Conservation (phyloP, 1,140 invertebrate genomes). For the Brachionus asplanchnoidis region DNA sequence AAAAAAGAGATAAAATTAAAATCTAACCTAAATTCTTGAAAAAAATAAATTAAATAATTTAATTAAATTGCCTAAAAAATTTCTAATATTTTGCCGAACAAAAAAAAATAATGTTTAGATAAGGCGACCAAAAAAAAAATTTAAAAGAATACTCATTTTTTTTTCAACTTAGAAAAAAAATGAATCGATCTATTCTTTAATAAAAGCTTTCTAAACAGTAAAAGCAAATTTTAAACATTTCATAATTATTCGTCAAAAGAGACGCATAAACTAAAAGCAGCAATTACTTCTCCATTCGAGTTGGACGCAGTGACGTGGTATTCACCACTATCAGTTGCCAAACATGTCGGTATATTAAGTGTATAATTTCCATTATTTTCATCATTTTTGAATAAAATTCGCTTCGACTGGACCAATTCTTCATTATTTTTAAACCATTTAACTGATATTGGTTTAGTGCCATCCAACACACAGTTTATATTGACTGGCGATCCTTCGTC, state of each 20-base stretch:
- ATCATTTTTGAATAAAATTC: not conserved
- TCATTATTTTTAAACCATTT: constrained; percentile 30
- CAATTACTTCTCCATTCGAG: constrained; percentile 35
- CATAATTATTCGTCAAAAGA: constrained; percentile 10
- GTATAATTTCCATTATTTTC: not conserved
- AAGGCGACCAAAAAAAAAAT: not conserved
- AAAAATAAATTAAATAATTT: constrained; percentile 2
- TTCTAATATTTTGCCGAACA: not conserved
- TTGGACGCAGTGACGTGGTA: constrained; percentile 14
- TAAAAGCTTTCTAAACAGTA: not conserved
- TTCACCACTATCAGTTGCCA: constrained; percentile 38
- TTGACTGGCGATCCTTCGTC: not conserved
- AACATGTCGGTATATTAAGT: not conserved
- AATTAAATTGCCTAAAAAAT: not conserved
- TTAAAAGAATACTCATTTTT: not conserved
- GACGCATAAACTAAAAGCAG: constrained; percentile 40
- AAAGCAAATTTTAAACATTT: constrained; percentile 11
- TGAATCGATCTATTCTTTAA: not conserved
- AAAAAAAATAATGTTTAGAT: not conserved
- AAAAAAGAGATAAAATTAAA: not conserved
- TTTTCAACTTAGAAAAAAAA: not conserved
- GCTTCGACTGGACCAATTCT: not conserved
- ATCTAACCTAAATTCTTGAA: not conserved
- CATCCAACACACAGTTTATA: constrained; percentile 3
- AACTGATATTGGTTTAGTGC: constrained; percentile 21